phyloP scores from a whole-genome alignment of 2,888 invertebrate species.

The Polydrusus tereticollis region DNA sequence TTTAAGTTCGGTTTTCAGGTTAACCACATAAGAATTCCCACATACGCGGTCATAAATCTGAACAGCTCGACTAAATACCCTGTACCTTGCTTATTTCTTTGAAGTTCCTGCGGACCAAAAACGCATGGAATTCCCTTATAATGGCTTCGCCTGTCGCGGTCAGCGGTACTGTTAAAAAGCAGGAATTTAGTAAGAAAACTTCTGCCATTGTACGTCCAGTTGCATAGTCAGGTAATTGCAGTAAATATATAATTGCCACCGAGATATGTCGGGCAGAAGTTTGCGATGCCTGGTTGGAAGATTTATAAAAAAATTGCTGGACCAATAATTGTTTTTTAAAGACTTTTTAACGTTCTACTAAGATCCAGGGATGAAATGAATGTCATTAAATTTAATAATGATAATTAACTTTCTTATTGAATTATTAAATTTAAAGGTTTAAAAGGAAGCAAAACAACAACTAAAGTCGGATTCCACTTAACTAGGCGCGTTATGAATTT shows the following conservation, averaged over 20 bases:
- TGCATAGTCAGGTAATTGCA: conserved; percentile 61
- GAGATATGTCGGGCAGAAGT: conserved; percentile 44
- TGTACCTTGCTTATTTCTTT: conserved; percentile 35
- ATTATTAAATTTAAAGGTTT: too few species aligned
- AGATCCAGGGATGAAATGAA: too few species aligned
- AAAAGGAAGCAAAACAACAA: not conserved
- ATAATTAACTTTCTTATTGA: too few species aligned
- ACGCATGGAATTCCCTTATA: conserved; percentile 59
- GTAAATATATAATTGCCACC: conserved; percentile 54
- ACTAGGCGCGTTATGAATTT: too few species aligned
- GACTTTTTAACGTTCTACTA: not conserved
- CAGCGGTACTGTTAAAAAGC: conserved; percentile 52
- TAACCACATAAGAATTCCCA: conserved; percentile 8
- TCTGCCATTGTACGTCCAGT: conserved; percentile 45
- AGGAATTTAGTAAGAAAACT: conserved; percentile 51
- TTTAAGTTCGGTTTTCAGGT: not conserved
- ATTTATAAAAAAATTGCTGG: not conserved
- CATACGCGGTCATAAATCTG: conserved; percentile 29
- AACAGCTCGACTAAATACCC: conserved; percentile 29
- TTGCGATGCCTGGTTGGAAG: conserved; percentile 15
- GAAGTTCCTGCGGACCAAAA: conserved; percentile 52
- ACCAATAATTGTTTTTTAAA: conserved; percentile 10
- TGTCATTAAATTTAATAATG: too few species aligned
- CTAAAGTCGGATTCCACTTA: too few species aligned
- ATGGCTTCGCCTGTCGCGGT: conserved; percentile 55